Evolutionary conservation across 2,113 vertebrate genomes (phyloP).

Genomic region (Gobiocypris rarus): DNA sequence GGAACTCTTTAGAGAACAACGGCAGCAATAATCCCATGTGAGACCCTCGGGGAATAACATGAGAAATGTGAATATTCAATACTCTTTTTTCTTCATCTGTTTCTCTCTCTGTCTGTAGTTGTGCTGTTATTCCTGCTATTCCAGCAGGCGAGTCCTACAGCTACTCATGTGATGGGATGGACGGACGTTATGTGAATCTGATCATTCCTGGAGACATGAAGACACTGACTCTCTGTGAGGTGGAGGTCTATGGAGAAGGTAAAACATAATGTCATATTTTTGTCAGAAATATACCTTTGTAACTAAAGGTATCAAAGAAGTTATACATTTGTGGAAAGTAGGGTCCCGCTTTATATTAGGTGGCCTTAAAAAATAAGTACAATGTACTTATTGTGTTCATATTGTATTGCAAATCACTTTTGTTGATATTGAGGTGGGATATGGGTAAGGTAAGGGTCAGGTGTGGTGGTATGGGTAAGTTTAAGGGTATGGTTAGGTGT

Average conservation of each 20-base stretch:
- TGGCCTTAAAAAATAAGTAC: too few relatives aligned
- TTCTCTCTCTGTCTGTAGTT: conserved; percentile 22
- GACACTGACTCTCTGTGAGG: conserved; percentile 44
- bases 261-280: background rate
- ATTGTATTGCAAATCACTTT: too few relatives aligned
- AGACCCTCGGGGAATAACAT: background rate
- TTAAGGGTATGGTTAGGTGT: too few relatives aligned
- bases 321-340: too few relatives aligned
- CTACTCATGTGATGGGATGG: background rate
- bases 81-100: background rate
- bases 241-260: conserved; percentile 41
- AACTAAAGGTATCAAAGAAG: too few relatives aligned
- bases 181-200: background rate
- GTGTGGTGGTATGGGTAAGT: too few relatives aligned
- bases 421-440: too few relatives aligned
- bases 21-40: conserved; percentile 53
- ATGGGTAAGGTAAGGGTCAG: too few relatives aligned
- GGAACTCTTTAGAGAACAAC: conserved; percentile 52
- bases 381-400: too few relatives aligned
- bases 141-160: background rate
- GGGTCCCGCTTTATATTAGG: too few relatives aligned
- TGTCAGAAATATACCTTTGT: background rate
- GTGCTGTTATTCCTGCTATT: conserved; percentile 19
- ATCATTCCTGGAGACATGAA: too few relatives aligned
- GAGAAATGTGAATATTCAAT: too few relatives aligned